Conservation (phyloP, 2,797 vertebrate genomes). For the Rhinatrema bivittatum region DNA sequence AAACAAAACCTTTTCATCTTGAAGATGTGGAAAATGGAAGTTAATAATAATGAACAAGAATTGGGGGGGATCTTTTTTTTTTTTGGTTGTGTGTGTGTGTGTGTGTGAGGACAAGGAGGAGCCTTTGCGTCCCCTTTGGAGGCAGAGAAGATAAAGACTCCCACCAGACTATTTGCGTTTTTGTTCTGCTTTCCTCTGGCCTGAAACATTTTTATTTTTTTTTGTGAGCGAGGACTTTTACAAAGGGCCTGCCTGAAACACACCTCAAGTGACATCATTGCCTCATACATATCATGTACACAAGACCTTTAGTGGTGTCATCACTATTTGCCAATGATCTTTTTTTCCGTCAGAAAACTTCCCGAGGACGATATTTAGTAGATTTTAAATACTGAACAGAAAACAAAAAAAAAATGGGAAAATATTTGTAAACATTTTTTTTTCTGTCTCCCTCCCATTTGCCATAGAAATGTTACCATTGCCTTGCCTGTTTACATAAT, state of each 20-base stretch:
- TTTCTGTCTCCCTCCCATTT: constrained; percentile 18
- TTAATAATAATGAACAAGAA: constrained; percentile 22
- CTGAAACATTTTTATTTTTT: constrained; percentile 34
- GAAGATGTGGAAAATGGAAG: constrained; percentile 29
- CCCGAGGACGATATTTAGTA: constrained; percentile 40
- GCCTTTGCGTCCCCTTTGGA: constrained; percentile 16
- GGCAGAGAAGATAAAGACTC: constrained; percentile 11
- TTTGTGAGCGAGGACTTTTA: constrained; percentile 24
- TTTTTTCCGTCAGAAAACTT: constrained; percentile 34
- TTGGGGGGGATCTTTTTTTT: constrained; percentile 33
- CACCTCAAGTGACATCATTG: constrained; percentile 46
- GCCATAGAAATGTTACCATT: constrained; percentile 32
- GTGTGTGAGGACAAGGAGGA: constrained; percentile 16
- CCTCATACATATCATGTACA: constrained; percentile 64
- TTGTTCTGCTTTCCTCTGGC: constrained; percentile 29
- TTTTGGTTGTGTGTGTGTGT: no score
- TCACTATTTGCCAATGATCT: constrained; percentile 46
- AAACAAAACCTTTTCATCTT: constrained; percentile 32
- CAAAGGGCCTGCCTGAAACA: constrained; percentile 13
- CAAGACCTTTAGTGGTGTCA: constrained; percentile 51
- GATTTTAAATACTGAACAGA: constrained; percentile 37
- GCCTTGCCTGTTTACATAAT: constrained; percentile 53
- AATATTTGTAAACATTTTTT: constrained; percentile 30
- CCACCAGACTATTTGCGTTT: constrained; percentile 21
- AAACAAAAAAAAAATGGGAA: constrained; percentile 31